Evolutionary conservation across 2,113 vertebrate species (phyloP).

Genomic region (Phalacrocorax brasilianus): DNA sequence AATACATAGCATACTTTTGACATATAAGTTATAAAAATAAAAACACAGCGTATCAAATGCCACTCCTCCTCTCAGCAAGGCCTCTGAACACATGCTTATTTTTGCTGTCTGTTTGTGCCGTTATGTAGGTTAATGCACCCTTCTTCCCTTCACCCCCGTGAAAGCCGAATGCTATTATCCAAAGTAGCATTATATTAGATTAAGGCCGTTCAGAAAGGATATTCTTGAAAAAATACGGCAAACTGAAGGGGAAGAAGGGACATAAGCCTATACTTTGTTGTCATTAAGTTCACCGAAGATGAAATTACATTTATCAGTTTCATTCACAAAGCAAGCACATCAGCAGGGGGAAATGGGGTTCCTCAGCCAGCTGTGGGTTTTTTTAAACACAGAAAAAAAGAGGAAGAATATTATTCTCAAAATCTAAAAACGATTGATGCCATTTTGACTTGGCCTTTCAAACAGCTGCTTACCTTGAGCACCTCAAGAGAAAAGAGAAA

Average conservation of each 20-base stretch:
- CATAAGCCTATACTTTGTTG: not conserved
- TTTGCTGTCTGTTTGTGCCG: not conserved
- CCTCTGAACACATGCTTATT: not conserved
- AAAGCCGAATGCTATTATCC: slow-evolving; percentile 6
- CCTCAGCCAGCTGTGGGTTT: not conserved
- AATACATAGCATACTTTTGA: not conserved
- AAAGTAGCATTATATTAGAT: slow-evolving; percentile 41
- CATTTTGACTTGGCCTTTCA: not conserved
- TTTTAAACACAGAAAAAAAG: not conserved
- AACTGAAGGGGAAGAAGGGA: not conserved
- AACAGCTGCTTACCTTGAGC: not conserved
- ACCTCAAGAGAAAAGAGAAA: not conserved
- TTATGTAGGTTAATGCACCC: slow-evolving; percentile 28
- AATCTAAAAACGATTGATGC: not conserved
- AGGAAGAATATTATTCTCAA: not conserved
- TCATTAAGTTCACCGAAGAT: not conserved
- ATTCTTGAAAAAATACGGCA: not conserved
- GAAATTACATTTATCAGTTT: not conserved
- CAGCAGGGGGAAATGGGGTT: not conserved
- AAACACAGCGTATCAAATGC: not conserved
- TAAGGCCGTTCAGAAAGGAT: slow-evolving; percentile 1
- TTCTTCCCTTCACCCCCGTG: not conserved
- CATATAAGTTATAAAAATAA: not conserved
- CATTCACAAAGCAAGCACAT: not conserved
- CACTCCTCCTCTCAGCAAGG: not conserved